Evolutionary conservation across 2,888 invertebrate species (phyloP).

Genomic region (Scaeva pyrastri): DNA sequence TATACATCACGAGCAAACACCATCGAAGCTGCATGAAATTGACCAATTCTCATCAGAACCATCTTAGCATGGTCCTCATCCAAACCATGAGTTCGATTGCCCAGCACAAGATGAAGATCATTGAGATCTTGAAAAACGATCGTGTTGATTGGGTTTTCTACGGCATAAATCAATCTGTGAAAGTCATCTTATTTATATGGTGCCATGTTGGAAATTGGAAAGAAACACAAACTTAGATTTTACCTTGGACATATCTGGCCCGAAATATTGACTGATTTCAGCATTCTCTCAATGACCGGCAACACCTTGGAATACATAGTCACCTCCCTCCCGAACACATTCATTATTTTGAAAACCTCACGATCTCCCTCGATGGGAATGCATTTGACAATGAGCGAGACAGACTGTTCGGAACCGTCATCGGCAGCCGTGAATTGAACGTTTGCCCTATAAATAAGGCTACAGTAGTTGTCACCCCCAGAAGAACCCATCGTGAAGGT

Average conservation of each 20-base stretch:
- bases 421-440: constrained; percentile 26
- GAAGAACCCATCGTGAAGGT: constrained; percentile 79
- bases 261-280: neutral
- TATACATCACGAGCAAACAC: constrained; percentile 85
- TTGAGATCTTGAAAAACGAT: constrained; percentile 84
- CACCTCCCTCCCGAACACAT: constrained; percentile 7
- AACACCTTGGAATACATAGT: constrained; percentile 8
- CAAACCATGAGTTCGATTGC: constrained; percentile 85
- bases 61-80: constrained; percentile 85
- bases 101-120: constrained; percentile 85
- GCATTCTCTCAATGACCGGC: constrained; percentile 6
- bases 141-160: constrained; percentile 81
- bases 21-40: constrained; percentile 86
- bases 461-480: constrained; percentile 83
- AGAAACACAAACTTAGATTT: too few species aligned
- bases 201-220: too few species aligned
- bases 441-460: constrained; percentile 81
- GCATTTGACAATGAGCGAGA: constrained; percentile 46
- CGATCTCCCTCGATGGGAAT: constrained; percentile 22
- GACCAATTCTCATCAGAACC: constrained; percentile 85
- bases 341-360: constrained; percentile 10
- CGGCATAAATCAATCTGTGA: constrained; percentile 81
- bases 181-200: neutral
- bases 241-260: constrained; percentile 5
- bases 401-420: neutral